Evolutionary conservation across 2,888 invertebrate genomes (phyloP).

Genomic region (Bruchidius siliquastri): DNA sequence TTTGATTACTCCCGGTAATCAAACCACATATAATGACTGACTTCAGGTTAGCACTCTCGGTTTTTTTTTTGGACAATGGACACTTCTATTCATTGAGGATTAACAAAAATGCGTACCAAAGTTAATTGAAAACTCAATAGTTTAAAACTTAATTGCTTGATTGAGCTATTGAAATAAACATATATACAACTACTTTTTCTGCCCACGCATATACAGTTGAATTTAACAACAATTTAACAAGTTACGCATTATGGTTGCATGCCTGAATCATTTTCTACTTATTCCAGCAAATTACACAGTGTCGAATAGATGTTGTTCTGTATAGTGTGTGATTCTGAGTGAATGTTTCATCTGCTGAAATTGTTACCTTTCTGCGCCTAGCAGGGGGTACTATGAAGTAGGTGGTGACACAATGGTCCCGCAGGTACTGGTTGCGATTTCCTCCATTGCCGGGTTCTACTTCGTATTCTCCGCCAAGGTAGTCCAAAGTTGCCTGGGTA

Average conservation of each 20-base stretch:
- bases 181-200: too few species aligned
- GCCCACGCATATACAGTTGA: too few species aligned
- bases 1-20: too few species aligned
- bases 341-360: background rate
- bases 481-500: constrained; percentile 78
- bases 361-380: constrained; percentile 70
- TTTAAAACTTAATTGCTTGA: too few species aligned
- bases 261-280: background rate
- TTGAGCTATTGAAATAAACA: too few species aligned
- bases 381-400: constrained; percentile 87
- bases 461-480: constrained; percentile 83
- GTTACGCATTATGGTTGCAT: background rate
- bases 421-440: constrained; percentile 74
- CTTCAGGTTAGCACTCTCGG: too few species aligned
- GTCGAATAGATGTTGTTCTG: background rate
- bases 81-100: too few species aligned
- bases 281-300: background rate
- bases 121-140: too few species aligned
- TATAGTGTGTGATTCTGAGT: background rate
- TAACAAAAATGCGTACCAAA: too few species aligned
- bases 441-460: constrained; percentile 85
- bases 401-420: constrained; percentile 80
- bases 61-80: too few species aligned
- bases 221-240: background rate
- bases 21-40: too few species aligned